Evolutionary conservation across 1,140 invertebrate species (phyloP).

Genomic region (Bombus waltoni): DNA sequence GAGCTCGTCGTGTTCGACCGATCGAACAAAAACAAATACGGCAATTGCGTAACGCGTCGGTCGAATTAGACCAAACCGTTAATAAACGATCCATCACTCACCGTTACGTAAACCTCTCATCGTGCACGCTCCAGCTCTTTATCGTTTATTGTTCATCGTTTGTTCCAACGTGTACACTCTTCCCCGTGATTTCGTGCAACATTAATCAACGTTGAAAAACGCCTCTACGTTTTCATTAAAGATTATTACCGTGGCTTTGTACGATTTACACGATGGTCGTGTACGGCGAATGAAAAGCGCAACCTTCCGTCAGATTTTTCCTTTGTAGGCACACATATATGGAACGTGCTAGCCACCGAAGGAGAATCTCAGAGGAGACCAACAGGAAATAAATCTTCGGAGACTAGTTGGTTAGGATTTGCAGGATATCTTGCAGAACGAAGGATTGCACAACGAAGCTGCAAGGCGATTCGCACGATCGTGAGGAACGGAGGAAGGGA

Average conservation of each 20-base stretch:
- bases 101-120: slow-evolving; percentile 19
- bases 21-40: background rate
- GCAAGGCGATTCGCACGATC: background rate
- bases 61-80: slow-evolving; percentile 28
- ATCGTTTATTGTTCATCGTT: background rate
- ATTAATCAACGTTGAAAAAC: slow-evolving; percentile 51
- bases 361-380: background rate
- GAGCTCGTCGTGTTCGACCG: no score
- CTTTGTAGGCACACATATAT: slow-evolving; percentile 18
- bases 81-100: slow-evolving; percentile 29
- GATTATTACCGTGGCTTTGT: background rate
- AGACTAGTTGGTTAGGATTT: background rate
- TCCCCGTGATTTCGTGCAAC: background rate
- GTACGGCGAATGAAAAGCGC: slow-evolving; percentile 8
- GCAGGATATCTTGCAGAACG: background rate
- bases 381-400: slow-evolving; percentile 44
- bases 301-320: slow-evolving; percentile 8
- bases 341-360: background rate
- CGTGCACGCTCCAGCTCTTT: background rate
- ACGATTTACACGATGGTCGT: background rate
- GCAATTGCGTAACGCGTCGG: slow-evolving; percentile 2
- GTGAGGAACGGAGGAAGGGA: background rate
- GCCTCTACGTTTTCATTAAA: slow-evolving; percentile 34
- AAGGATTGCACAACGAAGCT: slow-evolving; percentile 26
- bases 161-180: background rate